These are phyloP conservation scores for Megaustenia siamemsis DNA, from an alignment of 2,888 invertebrate genomes.

Conservation along the genomic window DNA sequence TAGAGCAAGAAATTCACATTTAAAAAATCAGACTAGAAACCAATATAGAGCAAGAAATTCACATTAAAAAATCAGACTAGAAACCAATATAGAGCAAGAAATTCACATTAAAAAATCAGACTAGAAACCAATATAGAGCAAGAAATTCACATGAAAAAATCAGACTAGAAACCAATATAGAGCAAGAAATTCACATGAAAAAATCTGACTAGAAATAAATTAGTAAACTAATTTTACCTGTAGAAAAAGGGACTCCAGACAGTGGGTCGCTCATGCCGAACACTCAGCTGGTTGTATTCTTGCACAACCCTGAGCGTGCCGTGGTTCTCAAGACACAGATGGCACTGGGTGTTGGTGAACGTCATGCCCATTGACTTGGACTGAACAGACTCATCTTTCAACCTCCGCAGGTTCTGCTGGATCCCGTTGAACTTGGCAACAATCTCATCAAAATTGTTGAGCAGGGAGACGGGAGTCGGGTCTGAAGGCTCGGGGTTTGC, in stretches of 20 bases:
- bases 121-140: not conserved
- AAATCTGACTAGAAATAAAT: not conserved
- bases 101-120: not conserved
- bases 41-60: not conserved
- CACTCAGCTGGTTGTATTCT: conserved; percentile 69
- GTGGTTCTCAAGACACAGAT: conserved; percentile 72
- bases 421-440: conserved; percentile 71
- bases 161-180: not conserved
- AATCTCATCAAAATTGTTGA: conserved; percentile 74
- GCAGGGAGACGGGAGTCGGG: conserved; percentile 65
- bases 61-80: not conserved
- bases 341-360: conserved; percentile 71
- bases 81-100: not conserved
- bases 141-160: not conserved
- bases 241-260: conserved; percentile 66
- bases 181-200: too few relatives aligned
- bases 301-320: conserved; percentile 74
- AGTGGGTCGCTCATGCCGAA: conserved; percentile 67
- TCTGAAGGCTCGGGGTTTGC: conserved; percentile 52
- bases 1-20: not conserved
- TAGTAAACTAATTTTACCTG: conserved; percentile 42
- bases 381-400: conserved; percentile 72
- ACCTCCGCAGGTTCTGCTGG: conserved; percentile 63
- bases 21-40: not conserved
- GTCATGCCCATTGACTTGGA: conserved; percentile 73